These are phyloP conservation scores for Ficedula albicollis DNA, from an alignment of 2,797 vertebrate genomes.

Conservation along the genomic window DNA sequence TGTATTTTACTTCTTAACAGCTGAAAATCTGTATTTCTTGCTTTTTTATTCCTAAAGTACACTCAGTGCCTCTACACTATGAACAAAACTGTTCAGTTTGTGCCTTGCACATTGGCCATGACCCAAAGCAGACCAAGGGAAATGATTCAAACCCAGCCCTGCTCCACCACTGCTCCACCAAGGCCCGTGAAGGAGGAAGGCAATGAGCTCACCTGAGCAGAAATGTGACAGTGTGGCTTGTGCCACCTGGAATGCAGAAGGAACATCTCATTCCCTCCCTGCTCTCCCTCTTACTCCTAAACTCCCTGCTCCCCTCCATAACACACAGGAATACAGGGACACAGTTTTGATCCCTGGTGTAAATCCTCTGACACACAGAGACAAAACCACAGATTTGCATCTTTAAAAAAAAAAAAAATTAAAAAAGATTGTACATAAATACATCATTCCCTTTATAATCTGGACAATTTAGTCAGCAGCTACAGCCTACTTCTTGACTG, in stretches of 20 bases:
- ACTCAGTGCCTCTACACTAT: neutral
- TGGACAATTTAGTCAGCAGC: constrained; percentile 49
- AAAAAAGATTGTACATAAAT: neutral
- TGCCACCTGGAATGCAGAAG: constrained; percentile 11
- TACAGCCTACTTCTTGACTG: constrained; percentile 59
- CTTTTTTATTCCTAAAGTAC: neutral
- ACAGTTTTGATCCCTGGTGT: neutral
- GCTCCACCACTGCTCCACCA: neutral
- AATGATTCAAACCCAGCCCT: neutral
- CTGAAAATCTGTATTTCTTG: neutral
- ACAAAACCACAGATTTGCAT: neutral
- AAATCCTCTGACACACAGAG: neutral
- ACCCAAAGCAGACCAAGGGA: neutral
- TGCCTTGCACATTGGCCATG: neutral
- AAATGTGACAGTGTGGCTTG: neutral
- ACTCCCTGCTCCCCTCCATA: neutral
- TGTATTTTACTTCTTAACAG: neutral
- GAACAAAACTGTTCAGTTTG: neutral
- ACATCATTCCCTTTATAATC: neutral
- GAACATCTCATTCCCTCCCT: neutral
- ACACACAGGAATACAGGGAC: neutral
- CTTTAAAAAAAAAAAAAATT: neutral
- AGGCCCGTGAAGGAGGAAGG: neutral
- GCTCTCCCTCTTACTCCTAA: neutral
- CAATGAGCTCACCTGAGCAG: constrained; percentile 5